These are phyloP conservation scores for Syngnathus rostellatus DNA, from an alignment of 2,797 vertebrate species.

Conservation along the genomic window DNA sequence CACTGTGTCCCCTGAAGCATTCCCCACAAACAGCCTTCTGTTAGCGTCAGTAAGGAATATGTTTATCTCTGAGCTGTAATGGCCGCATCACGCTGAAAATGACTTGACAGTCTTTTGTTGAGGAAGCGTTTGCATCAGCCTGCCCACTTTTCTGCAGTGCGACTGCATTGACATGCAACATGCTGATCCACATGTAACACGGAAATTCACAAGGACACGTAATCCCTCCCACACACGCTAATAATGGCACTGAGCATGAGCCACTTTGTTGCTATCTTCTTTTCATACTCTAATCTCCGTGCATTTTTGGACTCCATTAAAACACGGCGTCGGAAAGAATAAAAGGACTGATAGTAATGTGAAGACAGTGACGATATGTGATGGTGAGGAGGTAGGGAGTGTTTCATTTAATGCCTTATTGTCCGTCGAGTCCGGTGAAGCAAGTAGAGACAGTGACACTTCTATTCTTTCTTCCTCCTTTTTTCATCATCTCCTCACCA, in stretches of 20 bases:
- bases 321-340: conserved; percentile 25
- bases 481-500: conserved; percentile 18
- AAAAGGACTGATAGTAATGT: conserved; percentile 25
- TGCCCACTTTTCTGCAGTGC: conserved; percentile 26
- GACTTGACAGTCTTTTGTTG: conserved; percentile 39
- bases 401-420: conserved; percentile 49
- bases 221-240: conserved; percentile 44
- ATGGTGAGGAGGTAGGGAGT: conserved; percentile 34
- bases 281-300: conserved; percentile 43
- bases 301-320: conserved; percentile 48
- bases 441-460: conserved; percentile 40
- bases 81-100: conserved; percentile 38
- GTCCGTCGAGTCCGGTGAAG: conserved; percentile 42
- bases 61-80: conserved; percentile 37
- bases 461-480: conserved; percentile 31
- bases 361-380: conserved; percentile 37
- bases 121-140: conserved; percentile 22
- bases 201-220: conserved; percentile 40
- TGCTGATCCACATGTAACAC: conserved; percentile 36
- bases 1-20: conserved; percentile 18
- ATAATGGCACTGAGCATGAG: conserved; percentile 48
- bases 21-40: conserved; percentile 23
- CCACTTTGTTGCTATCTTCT: conserved; percentile 29
- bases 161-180: conserved; percentile 30
- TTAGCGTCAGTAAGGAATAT: conserved; percentile 27